phyloP scores from a whole-genome alignment of 2,797 vertebrate species.

The Thripadectes ignobilis region DNA sequence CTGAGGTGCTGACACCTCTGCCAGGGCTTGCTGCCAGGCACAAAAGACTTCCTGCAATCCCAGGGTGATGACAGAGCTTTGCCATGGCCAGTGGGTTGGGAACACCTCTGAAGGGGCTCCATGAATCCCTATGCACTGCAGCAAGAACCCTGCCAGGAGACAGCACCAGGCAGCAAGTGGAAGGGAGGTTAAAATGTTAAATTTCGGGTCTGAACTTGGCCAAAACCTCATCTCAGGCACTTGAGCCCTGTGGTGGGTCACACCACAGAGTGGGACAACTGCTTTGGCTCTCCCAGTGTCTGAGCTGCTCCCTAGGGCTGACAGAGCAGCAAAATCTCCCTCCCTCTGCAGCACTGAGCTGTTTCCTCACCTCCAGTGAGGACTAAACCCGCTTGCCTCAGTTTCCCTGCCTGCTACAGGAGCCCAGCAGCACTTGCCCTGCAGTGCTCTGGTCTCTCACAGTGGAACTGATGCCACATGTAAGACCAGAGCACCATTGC shows the following conservation, averaged over 20 bases:
- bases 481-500: background rate
- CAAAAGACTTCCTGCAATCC: background rate
- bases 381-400: background rate
- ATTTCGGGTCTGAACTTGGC: background rate
- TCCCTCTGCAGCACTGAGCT: background rate
- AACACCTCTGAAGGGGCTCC: background rate
- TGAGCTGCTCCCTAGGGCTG: background rate
- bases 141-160: fast-evolving
- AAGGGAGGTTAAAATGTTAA: background rate
- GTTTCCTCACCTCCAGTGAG: background rate
- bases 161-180: fast-evolving
- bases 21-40: background rate
- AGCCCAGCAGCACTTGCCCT: background rate
- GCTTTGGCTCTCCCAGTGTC: background rate
- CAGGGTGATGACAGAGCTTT: background rate
- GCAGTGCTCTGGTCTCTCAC: background rate
- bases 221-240: background rate
- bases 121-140: fast-evolving
- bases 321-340: background rate
- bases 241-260: background rate
- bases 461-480: background rate
- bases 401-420: background rate
- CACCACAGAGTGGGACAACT: fast-evolving
- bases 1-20: background rate
- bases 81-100: background rate